Base-by-base conservation (phyloP, 2,113 vertebrate species). In the Amphiprion ocellaris region DNA sequence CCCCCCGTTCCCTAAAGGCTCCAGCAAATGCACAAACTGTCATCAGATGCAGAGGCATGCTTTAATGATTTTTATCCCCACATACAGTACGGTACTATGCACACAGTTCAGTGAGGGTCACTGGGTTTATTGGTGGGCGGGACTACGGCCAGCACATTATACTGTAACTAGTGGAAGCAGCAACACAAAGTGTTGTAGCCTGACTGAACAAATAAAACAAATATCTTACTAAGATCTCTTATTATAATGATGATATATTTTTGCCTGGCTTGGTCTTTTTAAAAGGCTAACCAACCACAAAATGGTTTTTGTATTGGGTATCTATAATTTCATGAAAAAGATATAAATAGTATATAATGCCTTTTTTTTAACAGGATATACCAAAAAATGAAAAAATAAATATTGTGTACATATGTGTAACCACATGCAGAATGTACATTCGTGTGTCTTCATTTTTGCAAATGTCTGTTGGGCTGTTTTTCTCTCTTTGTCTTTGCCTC, bases 71-170 rank as follows among this genome's bases (percentile, higher is more conserved):
- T 79, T 41, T 37, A 56, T 21, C 17, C 41, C 61, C 69, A 74
- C 53, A 73, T 50, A 71, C 23, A 28, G 55, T n/a, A 55, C 33
- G 39, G 65, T 54, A 19, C 72, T 41, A 58, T 69, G 83, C 49
- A 71, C 82, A 89, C 82, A 87, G 89, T 88, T 90, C 77, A 66
- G 53, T 12, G n/a, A 65, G 89, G 90, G 88, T 92, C 90, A 89
- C 28, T 62, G 90, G 86, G 92, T 93, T 92, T 90, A 76, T 74
- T 84, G 74, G 88, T 77, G 86, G 90, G 91, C 39, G 87, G 89
- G 79, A 75, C 74, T 83, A 70, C 65, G 7, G 33, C 68, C 74
- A 67, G 81, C 54, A 39, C 30, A 66, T 66, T 50, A 52, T 52
- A 16, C 19, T 19, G 53, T 53, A 76, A 79, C 70, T 55, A 64